A percentile compares a stretch with the other conserved stretches of the same genome.
These are phyloP conservation scores for Dolichomitus sp. DNA, from an alignment of 2,888 invertebrate species.

Conservation along the genomic window DNA sequence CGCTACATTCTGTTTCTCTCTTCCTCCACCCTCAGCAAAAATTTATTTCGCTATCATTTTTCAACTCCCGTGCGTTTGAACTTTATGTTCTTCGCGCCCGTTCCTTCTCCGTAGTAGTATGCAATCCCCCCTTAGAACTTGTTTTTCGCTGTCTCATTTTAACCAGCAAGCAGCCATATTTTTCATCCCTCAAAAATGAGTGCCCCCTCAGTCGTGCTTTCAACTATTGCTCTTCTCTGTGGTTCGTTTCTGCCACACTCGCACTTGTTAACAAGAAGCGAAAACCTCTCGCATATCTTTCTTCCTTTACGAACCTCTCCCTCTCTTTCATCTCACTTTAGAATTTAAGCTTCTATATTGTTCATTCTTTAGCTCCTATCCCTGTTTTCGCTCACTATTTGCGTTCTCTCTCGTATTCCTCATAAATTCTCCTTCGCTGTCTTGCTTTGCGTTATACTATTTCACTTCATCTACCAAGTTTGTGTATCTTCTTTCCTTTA, in stretches of 20 bases:
- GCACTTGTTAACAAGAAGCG: neutral
- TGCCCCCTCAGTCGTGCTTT: constrained; percentile 1
- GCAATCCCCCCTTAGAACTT: neutral
- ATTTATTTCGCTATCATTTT: neutral
- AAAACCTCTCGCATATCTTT: neutral
- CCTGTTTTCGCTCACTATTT: neutral
- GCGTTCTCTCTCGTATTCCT: neutral
- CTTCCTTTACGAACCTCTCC: neutral
- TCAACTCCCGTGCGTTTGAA: neutral
- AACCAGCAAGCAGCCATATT: constrained; percentile 1
- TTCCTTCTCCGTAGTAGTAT: neutral
- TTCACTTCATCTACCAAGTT: too few species aligned
- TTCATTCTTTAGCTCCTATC: neutral
- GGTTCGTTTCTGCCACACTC: neutral
- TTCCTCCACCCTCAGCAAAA: neutral
- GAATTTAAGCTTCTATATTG: neutral
- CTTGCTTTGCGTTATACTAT: neutral
- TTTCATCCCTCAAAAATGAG: constrained; percentile 14
- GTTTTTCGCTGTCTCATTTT: neutral
- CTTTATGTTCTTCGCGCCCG: neutral
- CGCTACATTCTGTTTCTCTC: constrained; percentile 13
- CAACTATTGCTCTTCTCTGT: neutral
- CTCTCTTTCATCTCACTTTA: neutral
- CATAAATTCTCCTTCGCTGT: neutral
- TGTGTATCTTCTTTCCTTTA: neutral